Evolutionary conservation across 2,113 vertebrate species (phyloP), one percentile per base, ranked within the genome.

Genomic region (Benitochromis conjunctus): DNA sequence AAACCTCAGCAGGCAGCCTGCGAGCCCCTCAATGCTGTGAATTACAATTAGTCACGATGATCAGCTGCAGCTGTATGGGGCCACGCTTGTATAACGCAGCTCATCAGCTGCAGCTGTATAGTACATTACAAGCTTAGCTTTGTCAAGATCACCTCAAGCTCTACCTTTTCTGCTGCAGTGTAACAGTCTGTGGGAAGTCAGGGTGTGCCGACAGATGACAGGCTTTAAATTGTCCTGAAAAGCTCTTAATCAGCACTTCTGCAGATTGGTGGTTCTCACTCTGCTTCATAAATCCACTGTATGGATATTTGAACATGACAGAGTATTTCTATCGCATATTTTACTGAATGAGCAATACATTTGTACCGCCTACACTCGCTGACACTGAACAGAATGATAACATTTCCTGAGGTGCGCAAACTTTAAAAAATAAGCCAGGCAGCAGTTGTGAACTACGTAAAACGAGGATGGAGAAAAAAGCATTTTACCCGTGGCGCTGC

Each of bases 401-500:
- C 18, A 48, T 5, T 57, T 6, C 3, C 11, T 24, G 2, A 71
- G 7, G 46, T 57, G 24, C n/a, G 6, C 9, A 64, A 11, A 12
- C 9, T n/a, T 26, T 5, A 24, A 31, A 26, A 80, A 11, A 54
- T 34, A 57, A 66, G 79, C 21, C 10, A 31, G 11, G 36, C 3
- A 36, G 12, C 3, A 26, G 18, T 43, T 46, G 7, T 41, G 6
- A 11, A 4, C 13, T 26, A 5, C 1, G n/a, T 58, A 13, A 7
- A 46, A 51, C n/a, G 8, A 77, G 24, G 7, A 69, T 18, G 3
- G 19, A 77, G 29, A 2, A n/a, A 14, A 12, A 34, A 10, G 9
- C 29, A 13, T 77, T 66, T 60, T 89, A 95, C 95, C 94, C 85
- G 86, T 14, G 26, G 10, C 13, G 9, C 18, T 29, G 21, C 85